phyloP scores from a whole-genome alignment of 2,797 vertebrate species.

The Pseudomugil gertrudae region DNA sequence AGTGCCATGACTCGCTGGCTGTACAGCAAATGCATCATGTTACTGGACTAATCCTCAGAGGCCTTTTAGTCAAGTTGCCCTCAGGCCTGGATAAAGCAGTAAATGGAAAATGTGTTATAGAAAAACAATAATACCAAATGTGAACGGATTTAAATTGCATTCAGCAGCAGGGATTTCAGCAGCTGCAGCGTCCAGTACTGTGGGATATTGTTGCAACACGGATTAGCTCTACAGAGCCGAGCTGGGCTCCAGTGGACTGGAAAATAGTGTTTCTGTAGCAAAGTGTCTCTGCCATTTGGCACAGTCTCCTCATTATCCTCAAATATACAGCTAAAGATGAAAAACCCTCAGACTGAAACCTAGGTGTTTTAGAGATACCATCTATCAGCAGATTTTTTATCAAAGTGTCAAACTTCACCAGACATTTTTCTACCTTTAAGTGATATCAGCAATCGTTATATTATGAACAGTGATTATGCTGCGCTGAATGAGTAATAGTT shows the following conservation, averaged over 20 bases:
- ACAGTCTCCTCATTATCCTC: slow-evolving; percentile 42
- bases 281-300: slow-evolving; percentile 50
- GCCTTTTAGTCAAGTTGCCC: slow-evolving; percentile 13
- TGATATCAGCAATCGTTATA: neutral
- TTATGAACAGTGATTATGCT: no score
- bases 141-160: neutral
- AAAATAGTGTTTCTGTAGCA: slow-evolving; percentile 45
- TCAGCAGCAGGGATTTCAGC: slow-evolving; percentile 10
- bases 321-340: slow-evolving; percentile 31
- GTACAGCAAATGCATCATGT: slow-evolving; percentile 26
- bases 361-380: slow-evolving; percentile 18
- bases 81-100: slow-evolving; percentile 2
- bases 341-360: slow-evolving; percentile 17
- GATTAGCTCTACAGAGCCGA: slow-evolving; percentile 23
- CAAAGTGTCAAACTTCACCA: neutral
- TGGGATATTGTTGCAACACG: slow-evolving; percentile 18
- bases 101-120: neutral
- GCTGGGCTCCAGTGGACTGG: slow-evolving; percentile 41
- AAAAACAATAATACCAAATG: slow-evolving; percentile 4
- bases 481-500: no score
- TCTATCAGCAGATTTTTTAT: neutral
- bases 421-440: neutral
- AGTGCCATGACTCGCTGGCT: slow-evolving; percentile 35
- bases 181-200: slow-evolving; percentile 18
- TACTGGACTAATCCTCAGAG: slow-evolving; percentile 15